Percentiles rank a stretch among this genome's conserved stretches.
Conservation (phyloP, 64 coral and sea anemone species). For the Porites australiensis region DNA sequence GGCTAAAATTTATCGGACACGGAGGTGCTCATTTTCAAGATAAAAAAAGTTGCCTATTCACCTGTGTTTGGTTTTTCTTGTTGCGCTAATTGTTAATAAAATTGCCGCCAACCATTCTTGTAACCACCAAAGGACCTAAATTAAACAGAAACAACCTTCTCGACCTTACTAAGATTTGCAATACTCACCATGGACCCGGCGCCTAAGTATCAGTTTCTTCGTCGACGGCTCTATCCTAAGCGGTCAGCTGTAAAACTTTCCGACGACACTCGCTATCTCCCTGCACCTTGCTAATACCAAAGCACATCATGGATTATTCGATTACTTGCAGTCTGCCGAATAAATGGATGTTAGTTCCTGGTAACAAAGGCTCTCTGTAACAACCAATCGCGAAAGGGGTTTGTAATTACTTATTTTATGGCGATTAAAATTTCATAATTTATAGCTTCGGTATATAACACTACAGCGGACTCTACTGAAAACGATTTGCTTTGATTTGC, state of each 20-base stretch:
- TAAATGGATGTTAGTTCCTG: slow-evolving; percentile 4
- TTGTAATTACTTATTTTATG: slow-evolving; percentile 21
- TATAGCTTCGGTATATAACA: background rate
- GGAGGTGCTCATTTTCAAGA: background rate
- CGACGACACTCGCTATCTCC: background rate
- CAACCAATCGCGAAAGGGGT: background rate
- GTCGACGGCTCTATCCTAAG: background rate
- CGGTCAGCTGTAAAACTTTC: background rate
- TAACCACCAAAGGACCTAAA: background rate
- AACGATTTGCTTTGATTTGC: background rate
- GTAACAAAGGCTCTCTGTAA: background rate
- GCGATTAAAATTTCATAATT: slow-evolving; percentile 30
- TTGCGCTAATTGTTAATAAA: slow-evolving; percentile 13
- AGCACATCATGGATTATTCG: background rate
- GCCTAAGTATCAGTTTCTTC: too few relatives aligned
- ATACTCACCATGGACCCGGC: background rate
- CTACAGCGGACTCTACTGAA: background rate
- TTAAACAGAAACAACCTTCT: background rate
- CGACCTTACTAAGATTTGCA: background rate
- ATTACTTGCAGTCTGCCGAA: background rate
- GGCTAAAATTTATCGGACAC: background rate
- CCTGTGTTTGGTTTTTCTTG: background rate
- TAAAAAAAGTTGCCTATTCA: slow-evolving; percentile 24
- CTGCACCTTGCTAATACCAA: background rate
- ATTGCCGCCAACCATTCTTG: background rate